Percentiles rank a stretch among this genome's conserved stretches.
Conservation (phyloP, 53 echinoderm and acorn worm genomes). For the Zoroaster sp. region DNA sequence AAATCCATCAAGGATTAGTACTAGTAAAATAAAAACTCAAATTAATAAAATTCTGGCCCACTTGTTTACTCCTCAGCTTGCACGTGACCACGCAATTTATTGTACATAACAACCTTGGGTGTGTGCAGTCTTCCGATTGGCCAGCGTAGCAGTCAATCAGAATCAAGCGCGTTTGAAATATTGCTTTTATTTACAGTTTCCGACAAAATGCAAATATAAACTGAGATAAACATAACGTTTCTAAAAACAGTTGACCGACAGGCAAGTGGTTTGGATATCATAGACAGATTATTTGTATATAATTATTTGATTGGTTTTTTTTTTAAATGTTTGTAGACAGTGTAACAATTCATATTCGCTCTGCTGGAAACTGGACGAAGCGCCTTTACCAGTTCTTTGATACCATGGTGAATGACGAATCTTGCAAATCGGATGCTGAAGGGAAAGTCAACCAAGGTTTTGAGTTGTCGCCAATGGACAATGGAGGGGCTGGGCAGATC, state of each 20-base stretch:
- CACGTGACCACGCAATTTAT: too few species aligned
- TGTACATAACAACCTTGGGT: neutral
- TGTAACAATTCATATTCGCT: slow-evolving; percentile 53
- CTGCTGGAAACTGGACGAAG: slow-evolving; percentile 70
- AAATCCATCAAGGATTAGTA: too few species aligned
- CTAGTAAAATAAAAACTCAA: too few species aligned
- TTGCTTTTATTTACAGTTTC: neutral
- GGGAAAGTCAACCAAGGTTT: neutral
- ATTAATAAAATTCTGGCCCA: too few species aligned
- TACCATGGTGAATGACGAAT: neutral
- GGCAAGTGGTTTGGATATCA: neutral
- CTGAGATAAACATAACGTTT: too few species aligned
- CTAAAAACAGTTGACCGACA: neutral
- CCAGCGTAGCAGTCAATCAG: too few species aligned
- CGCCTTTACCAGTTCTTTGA: neutral
- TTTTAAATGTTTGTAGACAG: neutral
- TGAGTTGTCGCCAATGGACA: neutral
- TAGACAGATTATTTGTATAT: neutral
- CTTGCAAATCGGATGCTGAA: neutral
- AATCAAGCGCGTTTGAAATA: neutral
- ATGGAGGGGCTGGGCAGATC: neutral
- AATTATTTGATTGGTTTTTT: neutral
- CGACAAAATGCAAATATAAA: too few species aligned
- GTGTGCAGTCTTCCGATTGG: too few species aligned
- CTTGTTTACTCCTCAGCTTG: too few species aligned